Evolutionary conservation across 2,113 vertebrate genomes (phyloP), one percentile per base, ranked within the genome.

Genomic region (Cichladusa arquata): DNA sequence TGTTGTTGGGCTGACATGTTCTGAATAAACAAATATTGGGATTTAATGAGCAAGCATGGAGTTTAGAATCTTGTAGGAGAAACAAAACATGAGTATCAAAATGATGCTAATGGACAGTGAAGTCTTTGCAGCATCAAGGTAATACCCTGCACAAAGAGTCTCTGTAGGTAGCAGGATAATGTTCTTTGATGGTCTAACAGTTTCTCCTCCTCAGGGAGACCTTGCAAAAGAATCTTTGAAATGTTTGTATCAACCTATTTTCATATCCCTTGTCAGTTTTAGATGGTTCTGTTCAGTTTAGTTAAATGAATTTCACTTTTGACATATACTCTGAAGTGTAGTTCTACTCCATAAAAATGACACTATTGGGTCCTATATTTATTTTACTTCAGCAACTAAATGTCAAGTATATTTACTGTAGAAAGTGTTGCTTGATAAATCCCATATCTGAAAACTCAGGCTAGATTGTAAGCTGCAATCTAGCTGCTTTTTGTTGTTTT

Each of bases 221-320:
- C 60, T 69, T 62, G 29, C 36, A 64, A 62, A 82, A 33, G 50
- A 78, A 69, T 92, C 80, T 94, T 77, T 81, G 74, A 94, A 94
- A 78, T 91, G 66, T 85, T 95, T 93, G 38, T 47, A 79, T 86
- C 88, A 91, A 48, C 56, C 44, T 67, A 86, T 92, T 88, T 96
- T 89, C 78, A 84, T 93, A 87, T 47, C 69, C 44, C 77, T 82
- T 96, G 74, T 88, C 91, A 89, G 79, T 71, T 91, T 88, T 92
- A 77, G 81, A 36, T 86, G 40, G 70, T 86, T 96, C 57, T 84
- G 86, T 92, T 93, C 86, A 86, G 78, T 95, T 96, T 96, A 91
- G 94, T 79, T 92, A 96, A 93, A 95, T 96, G 60, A 94, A 88
- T 96, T 88, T 93, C 56, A 65, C 40, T 90, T 94, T 38, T 93